Evolutionary conservation across 2,113 vertebrate genomes (phyloP).

Genomic region (Piliocolobus tephrosceles): DNA sequence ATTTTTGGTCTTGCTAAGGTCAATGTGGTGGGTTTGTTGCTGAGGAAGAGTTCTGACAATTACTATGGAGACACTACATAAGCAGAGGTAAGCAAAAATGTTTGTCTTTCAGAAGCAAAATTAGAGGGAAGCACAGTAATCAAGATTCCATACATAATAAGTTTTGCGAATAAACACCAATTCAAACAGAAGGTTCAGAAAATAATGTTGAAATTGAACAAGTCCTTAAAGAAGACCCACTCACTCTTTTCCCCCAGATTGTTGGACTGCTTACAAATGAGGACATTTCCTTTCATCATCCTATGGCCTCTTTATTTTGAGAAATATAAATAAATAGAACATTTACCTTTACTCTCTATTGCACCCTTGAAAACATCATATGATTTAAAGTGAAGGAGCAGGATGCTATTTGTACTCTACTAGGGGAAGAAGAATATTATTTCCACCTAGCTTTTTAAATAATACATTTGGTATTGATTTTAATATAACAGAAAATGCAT

Average conservation of each 20-base stretch:
- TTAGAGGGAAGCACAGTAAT: conserved; percentile 12
- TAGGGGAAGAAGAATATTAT: neutral
- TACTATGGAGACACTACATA: neutral
- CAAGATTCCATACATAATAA: neutral
- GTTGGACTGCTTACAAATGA: neutral
- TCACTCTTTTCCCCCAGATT: neutral
- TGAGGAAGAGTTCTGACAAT: conserved; percentile 56
- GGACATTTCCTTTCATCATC: conserved; percentile 1
- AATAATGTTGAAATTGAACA: conserved; percentile 45
- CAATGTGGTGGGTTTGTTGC: conserved; percentile 65
- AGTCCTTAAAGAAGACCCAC: neutral
- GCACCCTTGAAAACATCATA: neutral
- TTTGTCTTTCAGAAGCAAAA: conserved; percentile 25
- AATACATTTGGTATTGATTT: conserved; percentile 39
- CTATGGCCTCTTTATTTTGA: conserved; percentile 70
- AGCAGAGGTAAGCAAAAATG: conserved; percentile 50
- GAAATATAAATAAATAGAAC: conserved; percentile 29
- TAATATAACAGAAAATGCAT: conserved; percentile 43
- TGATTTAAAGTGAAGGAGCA: conserved; percentile 15
- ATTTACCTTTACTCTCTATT: conserved; percentile 20
- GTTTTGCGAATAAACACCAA: conserved; percentile 38
- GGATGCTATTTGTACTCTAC: neutral
- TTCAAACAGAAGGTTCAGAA: conserved; percentile 51
- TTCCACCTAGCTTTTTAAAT: conserved; percentile 29
- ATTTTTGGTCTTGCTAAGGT: conserved; percentile 66